These are phyloP conservation scores for Hyperopisus bebe DNA, from an alignment of 2,113 vertebrate genomes.

Conservation along the genomic window DNA sequence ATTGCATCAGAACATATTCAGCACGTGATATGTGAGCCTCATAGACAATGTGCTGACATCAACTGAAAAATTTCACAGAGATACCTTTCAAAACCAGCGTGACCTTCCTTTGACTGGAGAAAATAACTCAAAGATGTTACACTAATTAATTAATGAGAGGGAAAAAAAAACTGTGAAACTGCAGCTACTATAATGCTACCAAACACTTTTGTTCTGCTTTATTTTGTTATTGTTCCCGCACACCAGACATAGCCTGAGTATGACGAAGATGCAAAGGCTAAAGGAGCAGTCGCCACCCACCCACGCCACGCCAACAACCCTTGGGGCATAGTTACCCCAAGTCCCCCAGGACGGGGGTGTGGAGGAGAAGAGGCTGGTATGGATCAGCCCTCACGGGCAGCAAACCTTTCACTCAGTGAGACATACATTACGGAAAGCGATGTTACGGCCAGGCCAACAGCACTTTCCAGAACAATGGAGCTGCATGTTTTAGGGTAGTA, in stretches of 20 bases:
- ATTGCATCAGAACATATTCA: background rate
- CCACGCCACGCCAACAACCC: background rate
- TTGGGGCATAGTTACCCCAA: background rate
- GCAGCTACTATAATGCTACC: background rate
- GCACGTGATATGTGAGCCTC: background rate
- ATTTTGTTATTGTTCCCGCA: background rate
- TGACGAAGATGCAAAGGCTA: background rate
- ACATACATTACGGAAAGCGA: background rate
- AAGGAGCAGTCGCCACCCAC: background rate
- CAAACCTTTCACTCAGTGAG: background rate
- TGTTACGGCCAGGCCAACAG: background rate
- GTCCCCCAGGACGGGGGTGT: background rate
- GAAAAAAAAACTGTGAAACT: background rate
- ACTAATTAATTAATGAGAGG: background rate
- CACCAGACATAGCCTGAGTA: background rate
- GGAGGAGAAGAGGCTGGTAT: background rate
- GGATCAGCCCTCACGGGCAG: background rate
- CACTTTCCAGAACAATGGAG: constrained; percentile 6
- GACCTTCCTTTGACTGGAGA: background rate
- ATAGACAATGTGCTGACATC: background rate
- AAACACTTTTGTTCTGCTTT: background rate
- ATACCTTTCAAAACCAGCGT: background rate
- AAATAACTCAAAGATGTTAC: background rate
- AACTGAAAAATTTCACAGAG: background rate
- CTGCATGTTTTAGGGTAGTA: background rate